Evolutionary conservation across 2,113 vertebrate species (phyloP).

Genomic region (Melanostigma gelatinosum): DNA sequence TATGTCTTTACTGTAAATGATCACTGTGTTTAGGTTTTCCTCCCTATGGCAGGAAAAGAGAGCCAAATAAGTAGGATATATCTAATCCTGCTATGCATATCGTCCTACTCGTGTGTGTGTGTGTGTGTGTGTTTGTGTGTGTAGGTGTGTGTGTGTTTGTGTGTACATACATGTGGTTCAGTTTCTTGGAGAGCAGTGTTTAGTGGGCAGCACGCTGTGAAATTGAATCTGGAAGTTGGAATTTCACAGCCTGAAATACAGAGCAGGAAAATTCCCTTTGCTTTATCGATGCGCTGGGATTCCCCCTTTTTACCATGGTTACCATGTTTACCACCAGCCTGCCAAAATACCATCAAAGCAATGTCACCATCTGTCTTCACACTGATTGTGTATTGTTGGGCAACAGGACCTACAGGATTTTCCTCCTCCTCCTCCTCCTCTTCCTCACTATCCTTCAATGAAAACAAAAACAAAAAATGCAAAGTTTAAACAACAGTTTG

Average conservation of each 20-base stretch:
- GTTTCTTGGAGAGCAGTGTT: conserved; percentile 30
- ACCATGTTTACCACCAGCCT: conserved; percentile 58
- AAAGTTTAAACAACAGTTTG: neutral
- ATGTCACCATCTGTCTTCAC: conserved; percentile 48
- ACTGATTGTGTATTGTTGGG: conserved; percentile 14
- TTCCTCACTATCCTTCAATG: neutral
- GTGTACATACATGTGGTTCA: conserved; percentile 30
- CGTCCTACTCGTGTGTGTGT: conserved; percentile 13
- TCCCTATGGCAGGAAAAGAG: conserved; percentile 17
- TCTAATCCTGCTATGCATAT: conserved; percentile 58
- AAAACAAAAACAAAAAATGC: neutral
- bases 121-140: conserved; percentile 8
- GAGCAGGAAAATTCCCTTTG: conserved; percentile 54
- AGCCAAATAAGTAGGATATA: conserved; percentile 38
- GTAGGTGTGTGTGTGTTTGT: conserved; percentile 32
- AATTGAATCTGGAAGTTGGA: conserved; percentile 68
- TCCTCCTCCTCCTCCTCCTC: neutral
- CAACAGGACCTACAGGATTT: neutral
- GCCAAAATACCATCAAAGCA: conserved; percentile 62
- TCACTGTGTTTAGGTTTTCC: conserved; percentile 9
- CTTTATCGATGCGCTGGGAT: conserved; percentile 42
- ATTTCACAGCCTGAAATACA: conserved; percentile 68
- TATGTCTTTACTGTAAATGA: neutral
- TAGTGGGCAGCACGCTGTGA: conserved; percentile 61
- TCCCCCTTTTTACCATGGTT: conserved; percentile 37